phyloP scores from a whole-genome alignment of 2,113 vertebrate species.

The Nanorana parkeri region DNA sequence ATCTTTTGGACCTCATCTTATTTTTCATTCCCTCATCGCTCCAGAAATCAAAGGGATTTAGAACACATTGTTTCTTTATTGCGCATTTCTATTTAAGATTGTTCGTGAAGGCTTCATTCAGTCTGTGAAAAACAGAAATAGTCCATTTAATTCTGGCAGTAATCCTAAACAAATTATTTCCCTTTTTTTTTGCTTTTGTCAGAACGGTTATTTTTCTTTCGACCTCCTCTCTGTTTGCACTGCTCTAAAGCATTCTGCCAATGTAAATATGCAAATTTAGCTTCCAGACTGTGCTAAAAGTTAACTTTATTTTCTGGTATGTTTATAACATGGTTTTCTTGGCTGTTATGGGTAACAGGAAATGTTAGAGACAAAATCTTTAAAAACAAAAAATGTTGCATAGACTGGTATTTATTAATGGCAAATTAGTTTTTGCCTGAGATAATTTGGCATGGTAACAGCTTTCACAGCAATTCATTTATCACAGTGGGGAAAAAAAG shows the following conservation, averaged over 20 bases:
- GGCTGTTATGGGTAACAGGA: background rate
- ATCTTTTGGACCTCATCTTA: conserved; percentile 4
- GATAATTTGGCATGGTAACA: too few species aligned
- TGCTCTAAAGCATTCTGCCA: conserved; percentile 24
- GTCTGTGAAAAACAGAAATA: conserved; percentile 29
- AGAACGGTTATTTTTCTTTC: conserved; percentile 12
- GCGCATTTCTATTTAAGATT: conserved; percentile 28
- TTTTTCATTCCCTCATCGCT: conserved; percentile 19
- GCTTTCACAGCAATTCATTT: too few species aligned
- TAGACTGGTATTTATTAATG: too few species aligned
- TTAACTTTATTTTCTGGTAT: background rate
- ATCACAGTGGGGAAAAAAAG: too few species aligned
- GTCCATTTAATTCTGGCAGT: conserved; percentile 11
- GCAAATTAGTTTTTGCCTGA: too few species aligned
- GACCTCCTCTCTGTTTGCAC: conserved; percentile 7
- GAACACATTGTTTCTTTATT: conserved; percentile 29
- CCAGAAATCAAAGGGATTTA: conserved; percentile 17
- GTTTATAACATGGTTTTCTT: conserved; percentile 12
- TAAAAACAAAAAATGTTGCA: too few species aligned
- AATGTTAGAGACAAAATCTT: background rate
- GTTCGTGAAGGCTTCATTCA: conserved; percentile 8
- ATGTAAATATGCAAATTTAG: conserved; percentile 45
- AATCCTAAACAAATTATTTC: conserved; percentile 29
- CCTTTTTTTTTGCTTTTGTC: conserved; percentile 36
- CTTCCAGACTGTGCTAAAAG: background rate